These are phyloP conservation scores for Ormyrus pomaceus DNA, from an alignment of 2,888 invertebrate species.

Conservation along the genomic window DNA sequence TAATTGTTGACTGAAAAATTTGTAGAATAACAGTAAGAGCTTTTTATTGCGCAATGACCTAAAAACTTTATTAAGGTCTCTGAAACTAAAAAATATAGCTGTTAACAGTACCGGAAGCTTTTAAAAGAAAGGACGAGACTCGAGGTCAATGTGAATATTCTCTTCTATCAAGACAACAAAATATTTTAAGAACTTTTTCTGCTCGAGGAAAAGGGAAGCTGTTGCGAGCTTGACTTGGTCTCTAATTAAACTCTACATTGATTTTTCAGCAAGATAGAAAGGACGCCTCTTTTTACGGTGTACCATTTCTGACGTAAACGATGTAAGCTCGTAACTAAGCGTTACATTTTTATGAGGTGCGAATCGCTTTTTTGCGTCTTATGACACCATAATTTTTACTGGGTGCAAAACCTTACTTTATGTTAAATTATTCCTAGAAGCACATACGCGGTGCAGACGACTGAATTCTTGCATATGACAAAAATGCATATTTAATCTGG, in stretches of 20 bases:
- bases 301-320: slow-evolving; percentile 26
- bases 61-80: not conserved
- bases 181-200: too few relatives aligned
- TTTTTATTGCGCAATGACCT: slow-evolving; percentile 24
- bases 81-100: not conserved
- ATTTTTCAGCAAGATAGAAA: slow-evolving; percentile 1
- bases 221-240: not conserved
- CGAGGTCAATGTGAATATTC: not conserved
- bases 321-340: slow-evolving; percentile 35
- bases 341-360: slow-evolving; percentile 30
- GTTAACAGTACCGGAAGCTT: not conserved
- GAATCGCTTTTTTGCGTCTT: slow-evolving; percentile 21
- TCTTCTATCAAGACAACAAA: not conserved
- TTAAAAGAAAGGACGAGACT: slow-evolving; percentile 3
- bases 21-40: slow-evolving; percentile 19
- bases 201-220: too few relatives aligned
- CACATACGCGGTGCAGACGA: not conserved
- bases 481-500: not conserved
- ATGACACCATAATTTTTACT: slow-evolving; percentile 30
- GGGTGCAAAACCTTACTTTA: not conserved
- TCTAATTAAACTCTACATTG: too few relatives aligned
- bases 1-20: slow-evolving; percentile 18
- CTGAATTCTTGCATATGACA: not conserved
- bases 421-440: not conserved
- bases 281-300: not conserved